Conservation (phyloP, 2,113 vertebrate species). For the Calypte anna region DNA sequence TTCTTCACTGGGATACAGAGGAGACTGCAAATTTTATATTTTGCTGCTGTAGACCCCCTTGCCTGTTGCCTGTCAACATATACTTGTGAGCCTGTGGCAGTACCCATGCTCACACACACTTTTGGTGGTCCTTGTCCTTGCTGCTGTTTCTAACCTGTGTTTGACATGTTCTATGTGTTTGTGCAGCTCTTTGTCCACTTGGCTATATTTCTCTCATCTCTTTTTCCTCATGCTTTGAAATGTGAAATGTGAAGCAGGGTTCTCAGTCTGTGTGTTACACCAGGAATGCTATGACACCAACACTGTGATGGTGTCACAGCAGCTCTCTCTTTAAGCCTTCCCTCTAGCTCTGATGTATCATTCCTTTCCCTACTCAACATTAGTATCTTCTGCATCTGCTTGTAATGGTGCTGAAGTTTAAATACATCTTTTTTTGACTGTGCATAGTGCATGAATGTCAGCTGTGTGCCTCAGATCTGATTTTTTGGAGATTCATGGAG, state of each 20-base stretch:
- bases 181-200: neutral
- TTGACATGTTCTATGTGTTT: neutral
- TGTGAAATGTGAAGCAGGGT: neutral
- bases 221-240: neutral
- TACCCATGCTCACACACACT: rapidly evolving
- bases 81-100: neutral
- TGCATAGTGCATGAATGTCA: neutral
- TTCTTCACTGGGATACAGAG: neutral
- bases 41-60: neutral
- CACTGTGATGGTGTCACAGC: neutral
- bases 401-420: neutral
- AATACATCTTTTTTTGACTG: neutral
- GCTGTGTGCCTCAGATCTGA: neutral
- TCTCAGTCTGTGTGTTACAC: neutral
- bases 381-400: neutral
- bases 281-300: neutral
- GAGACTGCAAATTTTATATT: neutral
- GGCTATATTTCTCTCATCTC: neutral
- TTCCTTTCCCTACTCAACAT: neutral
- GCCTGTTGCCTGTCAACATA: neutral
- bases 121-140: neutral
- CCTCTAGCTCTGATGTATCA: neutral
- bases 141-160: neutral
- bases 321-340: neutral
- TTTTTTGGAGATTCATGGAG: neutral